Conservation (phyloP, 2,797 vertebrate species). For the Lagorchestes hirsutus region DNA sequence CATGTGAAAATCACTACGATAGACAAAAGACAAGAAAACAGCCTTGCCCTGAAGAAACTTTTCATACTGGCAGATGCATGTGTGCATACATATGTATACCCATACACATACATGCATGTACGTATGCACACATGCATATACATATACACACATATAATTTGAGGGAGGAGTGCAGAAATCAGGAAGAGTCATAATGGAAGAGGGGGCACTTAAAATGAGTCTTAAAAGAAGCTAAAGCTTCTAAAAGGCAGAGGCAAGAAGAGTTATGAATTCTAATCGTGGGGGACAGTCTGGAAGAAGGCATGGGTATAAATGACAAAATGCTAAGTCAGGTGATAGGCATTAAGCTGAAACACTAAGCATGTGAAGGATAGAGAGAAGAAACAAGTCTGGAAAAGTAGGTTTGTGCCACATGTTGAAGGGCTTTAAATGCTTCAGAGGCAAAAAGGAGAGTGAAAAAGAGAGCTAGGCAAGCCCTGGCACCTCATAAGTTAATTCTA, state of each 20-base stretch:
- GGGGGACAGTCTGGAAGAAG: background rate
- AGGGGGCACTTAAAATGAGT: background rate
- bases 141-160: background rate
- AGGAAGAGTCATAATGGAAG: background rate
- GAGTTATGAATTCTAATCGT: background rate
- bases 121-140: no score
- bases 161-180: background rate
- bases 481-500: background rate
- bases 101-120: no score
- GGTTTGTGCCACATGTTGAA: background rate
- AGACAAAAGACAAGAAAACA: background rate
- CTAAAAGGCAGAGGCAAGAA: background rate
- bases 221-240: background rate
- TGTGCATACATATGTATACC: background rate
- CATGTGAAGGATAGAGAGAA: background rate
- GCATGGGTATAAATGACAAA: background rate
- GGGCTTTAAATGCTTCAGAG: background rate
- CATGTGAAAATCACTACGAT: background rate
- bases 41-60: background rate
- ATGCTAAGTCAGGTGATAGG: background rate
- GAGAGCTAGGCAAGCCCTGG: background rate
- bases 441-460: background rate
- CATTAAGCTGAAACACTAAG: background rate
- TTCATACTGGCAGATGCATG: background rate
- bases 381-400: background rate